Evolutionary conservation across 2,113 vertebrate species (phyloP).

Genomic region (Scomber colias): DNA sequence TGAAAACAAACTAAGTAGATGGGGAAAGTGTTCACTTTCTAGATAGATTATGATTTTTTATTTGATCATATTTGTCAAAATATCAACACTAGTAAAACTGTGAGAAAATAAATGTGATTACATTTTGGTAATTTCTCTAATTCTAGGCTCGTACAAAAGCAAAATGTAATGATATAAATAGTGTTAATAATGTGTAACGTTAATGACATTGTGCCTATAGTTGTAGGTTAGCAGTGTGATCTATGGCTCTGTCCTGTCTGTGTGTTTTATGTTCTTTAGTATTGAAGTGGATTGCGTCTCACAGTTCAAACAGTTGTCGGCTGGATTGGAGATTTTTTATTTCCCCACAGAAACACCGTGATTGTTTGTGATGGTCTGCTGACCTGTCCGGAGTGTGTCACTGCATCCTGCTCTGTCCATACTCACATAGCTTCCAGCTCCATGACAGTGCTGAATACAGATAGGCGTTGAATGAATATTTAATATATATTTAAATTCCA

Average conservation of each 20-base stretch:
- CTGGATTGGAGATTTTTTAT: constrained; percentile 11
- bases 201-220: not conserved
- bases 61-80: too few species aligned
- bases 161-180: not conserved
- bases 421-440: constrained; percentile 15
- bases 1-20: not conserved
- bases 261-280: not conserved
- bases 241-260: not conserved
- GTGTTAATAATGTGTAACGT: not conserved
- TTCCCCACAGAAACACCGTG: constrained; percentile 30
- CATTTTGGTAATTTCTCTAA: not conserved
- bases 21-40: too few species aligned
- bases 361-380: constrained; percentile 32
- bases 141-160: not conserved
- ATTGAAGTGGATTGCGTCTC: not conserved
- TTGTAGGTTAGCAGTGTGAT: not conserved
- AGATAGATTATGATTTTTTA: too few species aligned
- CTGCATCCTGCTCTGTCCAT: constrained; percentile 30
- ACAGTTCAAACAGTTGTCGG: not conserved
- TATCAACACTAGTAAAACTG: too few species aligned
- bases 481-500: constrained; percentile 59
- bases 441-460: constrained; percentile 43
- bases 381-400: constrained; percentile 20
- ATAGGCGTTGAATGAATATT: constrained; percentile 54
- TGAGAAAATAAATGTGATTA: too few species aligned